Percentiles rank a stretch among this genome's conserved stretches.
Evolutionary conservation across 2,113 vertebrate genomes (phyloP).

Genomic region (Tichodroma muraria): DNA sequence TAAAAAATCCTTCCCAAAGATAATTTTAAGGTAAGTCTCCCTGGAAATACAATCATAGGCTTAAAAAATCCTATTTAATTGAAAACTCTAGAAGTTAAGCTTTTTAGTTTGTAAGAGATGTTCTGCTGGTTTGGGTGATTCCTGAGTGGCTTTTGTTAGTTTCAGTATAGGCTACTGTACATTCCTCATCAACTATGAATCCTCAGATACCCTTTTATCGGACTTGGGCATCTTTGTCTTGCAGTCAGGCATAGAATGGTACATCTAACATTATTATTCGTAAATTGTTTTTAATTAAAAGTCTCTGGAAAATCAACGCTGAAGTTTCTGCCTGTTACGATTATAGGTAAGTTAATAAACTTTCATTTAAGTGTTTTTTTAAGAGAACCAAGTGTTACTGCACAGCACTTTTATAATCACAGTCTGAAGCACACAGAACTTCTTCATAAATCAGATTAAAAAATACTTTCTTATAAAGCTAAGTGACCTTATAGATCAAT

Average conservation of each 20-base stretch:
- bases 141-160: background rate
- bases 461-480: conserved; percentile 2
- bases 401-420: background rate
- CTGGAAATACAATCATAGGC: background rate
- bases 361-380: background rate
- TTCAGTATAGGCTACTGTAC: background rate
- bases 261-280: background rate
- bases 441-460: conserved; percentile 6
- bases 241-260: background rate
- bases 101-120: background rate
- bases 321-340: background rate
- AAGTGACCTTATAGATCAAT: conserved; percentile 22
- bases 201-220: background rate
- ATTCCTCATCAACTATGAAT: background rate
- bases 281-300: conserved; percentile 2
- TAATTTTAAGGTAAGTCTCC: background rate
- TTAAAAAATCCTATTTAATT: background rate
- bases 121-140: background rate
- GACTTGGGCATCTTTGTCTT: background rate
- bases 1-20: background rate
- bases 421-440: background rate
- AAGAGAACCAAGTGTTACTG: background rate
- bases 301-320: background rate
- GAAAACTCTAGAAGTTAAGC: background rate
- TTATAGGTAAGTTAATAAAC: conserved; percentile 1